Conservation (phyloP, 2,888 invertebrate genomes). For the Protophormia terraenovae region DNA sequence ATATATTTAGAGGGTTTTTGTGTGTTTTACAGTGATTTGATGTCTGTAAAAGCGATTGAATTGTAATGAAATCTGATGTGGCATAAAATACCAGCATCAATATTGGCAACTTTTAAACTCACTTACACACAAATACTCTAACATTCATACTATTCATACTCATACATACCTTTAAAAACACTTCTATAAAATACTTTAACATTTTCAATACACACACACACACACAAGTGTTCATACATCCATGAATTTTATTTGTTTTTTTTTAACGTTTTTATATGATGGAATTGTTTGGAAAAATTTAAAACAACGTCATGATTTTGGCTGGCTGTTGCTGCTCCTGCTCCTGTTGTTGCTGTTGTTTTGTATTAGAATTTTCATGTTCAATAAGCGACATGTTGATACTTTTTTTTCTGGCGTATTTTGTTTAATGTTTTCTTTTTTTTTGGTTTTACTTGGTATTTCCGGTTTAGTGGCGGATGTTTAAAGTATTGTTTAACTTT, state of each 20-base stretch:
- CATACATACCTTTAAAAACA: neutral
- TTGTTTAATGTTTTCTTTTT: neutral
- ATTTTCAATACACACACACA: neutral
- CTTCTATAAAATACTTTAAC: neutral
- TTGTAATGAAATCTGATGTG: constrained; percentile 72
- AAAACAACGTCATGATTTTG: constrained; percentile 15
- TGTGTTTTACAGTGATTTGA: constrained; percentile 69
- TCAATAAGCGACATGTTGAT: constrained; percentile 49
- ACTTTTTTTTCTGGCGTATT: neutral
- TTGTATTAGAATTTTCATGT: constrained; percentile 26
- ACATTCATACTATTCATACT: neutral
- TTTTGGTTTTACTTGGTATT: constrained; percentile 31
- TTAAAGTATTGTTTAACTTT: constrained; percentile 51
- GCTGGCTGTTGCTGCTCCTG: neutral
- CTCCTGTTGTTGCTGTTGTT: neutral
- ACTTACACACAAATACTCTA: neutral
- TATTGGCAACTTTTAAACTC: constrained; percentile 60
- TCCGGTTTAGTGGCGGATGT: constrained; percentile 62
- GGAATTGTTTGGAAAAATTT: constrained; percentile 23
- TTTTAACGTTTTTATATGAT: neutral
- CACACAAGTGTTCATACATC: neutral
- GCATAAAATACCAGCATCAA: constrained; percentile 69
- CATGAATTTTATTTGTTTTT: neutral
- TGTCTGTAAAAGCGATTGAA: constrained; percentile 71
- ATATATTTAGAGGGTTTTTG: constrained; percentile 47